Evolutionary conservation across 2,113 vertebrate genomes (phyloP).

Genomic region (Myotis davidii): DNA sequence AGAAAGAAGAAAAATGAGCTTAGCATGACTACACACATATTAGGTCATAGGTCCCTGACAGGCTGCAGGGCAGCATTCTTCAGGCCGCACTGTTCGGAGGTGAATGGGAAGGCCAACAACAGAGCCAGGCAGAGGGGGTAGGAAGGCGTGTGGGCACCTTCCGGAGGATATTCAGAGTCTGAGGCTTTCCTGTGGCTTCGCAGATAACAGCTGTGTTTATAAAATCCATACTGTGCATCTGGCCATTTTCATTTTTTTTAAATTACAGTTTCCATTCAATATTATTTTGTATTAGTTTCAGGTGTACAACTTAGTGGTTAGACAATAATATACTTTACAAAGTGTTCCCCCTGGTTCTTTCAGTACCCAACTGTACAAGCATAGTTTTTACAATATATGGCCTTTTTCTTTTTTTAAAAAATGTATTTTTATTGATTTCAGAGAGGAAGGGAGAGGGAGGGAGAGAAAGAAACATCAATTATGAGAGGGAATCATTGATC

Average conservation of each 20-base stretch:
- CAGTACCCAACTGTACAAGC: background rate
- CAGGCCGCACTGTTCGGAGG: background rate
- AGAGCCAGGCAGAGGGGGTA: background rate
- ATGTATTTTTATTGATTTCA: no score
- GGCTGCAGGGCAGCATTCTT: background rate
- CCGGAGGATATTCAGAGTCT: background rate
- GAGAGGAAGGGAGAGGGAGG: no score
- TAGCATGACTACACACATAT: background rate
- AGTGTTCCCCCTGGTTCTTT: background rate
- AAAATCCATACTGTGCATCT: background rate
- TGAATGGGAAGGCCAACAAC: background rate
- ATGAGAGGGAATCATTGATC: no score
- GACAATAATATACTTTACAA: background rate
- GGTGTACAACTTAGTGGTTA: background rate
- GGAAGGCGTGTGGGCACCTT: background rate
- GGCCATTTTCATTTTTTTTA: background rate
- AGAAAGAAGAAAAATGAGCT: background rate
- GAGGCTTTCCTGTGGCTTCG: background rate
- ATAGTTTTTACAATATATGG: background rate
- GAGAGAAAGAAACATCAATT: no score
- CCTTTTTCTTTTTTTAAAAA: background rate
- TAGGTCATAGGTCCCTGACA: background rate
- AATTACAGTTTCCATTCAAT: background rate
- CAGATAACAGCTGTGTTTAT: background rate
- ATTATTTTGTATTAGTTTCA: background rate